Base-by-base conservation (phyloP, 2,113 vertebrate species). In the Passer montanus region DNA sequence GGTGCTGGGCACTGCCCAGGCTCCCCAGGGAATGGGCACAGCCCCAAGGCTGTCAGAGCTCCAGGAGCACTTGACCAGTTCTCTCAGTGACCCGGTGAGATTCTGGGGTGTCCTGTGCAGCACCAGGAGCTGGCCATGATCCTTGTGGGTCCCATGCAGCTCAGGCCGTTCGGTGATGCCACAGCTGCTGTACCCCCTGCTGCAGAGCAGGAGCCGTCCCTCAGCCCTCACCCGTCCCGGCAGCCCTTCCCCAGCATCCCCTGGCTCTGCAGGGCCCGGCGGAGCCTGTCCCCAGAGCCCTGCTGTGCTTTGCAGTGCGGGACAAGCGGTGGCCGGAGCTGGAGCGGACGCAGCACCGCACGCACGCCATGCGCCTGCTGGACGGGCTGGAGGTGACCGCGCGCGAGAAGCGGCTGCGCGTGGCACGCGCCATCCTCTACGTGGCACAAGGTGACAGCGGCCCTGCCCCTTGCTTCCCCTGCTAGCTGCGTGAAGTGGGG, bases 401-500 rank as follows among this genome's bases (percentile, higher is more conserved):
- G 20, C 97, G 99, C 55, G 99, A 99, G 87, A 98, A 97, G 95
- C 97, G 99, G 78, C 98, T 99, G 59, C 99, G 97, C 94, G 99
- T 99, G 33, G 99, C 99, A 15, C 96, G 99, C 74, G 99, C 99
- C 31, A 99, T 99, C 90, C 98, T 99, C 66, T 99, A 99, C 33
- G 98, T 99, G 96, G 98, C 99, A 82, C 99, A 99, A 98, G 99
- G 99, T 96, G 84, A 93, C n/a, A 26, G 5, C 1, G 26, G n/a
- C 58, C 33, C 22, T 23, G 22, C 14, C n/a, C 52, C 58, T 10
- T 2, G 56, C 3, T 3, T 2, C 14, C 22, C 4, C 33, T n/a
- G 56, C 56, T 23, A 7, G 33, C 56, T 10, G 13, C 33, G 0
- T 3, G 22, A 11, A 15, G 12, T 7, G 70, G 10, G 1, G 7